These are phyloP conservation scores for Himalopsyche kuldschensis DNA, from an alignment of 2,888 invertebrate species.

Conservation along the genomic window DNA sequence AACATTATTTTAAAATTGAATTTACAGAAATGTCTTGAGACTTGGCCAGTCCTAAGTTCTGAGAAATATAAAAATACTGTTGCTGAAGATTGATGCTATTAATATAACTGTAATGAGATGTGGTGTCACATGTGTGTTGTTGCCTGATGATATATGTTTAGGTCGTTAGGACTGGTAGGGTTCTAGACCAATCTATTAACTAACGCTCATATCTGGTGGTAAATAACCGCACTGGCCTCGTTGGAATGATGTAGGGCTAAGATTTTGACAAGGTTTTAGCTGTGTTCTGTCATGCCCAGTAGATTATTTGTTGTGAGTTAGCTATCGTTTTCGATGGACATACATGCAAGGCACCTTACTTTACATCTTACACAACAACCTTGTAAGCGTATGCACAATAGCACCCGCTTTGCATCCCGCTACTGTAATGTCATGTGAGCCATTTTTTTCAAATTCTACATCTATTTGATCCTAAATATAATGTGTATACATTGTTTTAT, in stretches of 20 bases:
- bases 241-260: constrained; percentile 6
- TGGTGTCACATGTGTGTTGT: constrained; percentile 30
- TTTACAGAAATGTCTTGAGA: no score
- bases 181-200: constrained; percentile 22
- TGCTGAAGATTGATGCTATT: neutral
- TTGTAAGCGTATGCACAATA: neutral
- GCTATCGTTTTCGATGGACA: neutral
- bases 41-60: neutral
- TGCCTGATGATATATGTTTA: constrained; percentile 25
- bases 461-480: neutral
- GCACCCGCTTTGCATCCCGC: constrained; percentile 6
- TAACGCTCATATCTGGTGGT: neutral
- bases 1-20: no score
- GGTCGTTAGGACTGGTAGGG: constrained; percentile 28
- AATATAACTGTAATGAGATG: constrained; percentile 3
- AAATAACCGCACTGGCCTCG: constrained; percentile 10
- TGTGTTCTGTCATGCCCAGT: constrained; percentile 1
- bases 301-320: neutral
- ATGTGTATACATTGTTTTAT: neutral
- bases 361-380: constrained; percentile 8
- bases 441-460: neutral
- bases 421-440: neutral
- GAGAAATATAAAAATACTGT: neutral
- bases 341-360: neutral
- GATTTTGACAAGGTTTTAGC: neutral